These are phyloP conservation scores for Pangasius djambal DNA, from an alignment of 2,797 vertebrate species.

Conservation along the genomic window DNA sequence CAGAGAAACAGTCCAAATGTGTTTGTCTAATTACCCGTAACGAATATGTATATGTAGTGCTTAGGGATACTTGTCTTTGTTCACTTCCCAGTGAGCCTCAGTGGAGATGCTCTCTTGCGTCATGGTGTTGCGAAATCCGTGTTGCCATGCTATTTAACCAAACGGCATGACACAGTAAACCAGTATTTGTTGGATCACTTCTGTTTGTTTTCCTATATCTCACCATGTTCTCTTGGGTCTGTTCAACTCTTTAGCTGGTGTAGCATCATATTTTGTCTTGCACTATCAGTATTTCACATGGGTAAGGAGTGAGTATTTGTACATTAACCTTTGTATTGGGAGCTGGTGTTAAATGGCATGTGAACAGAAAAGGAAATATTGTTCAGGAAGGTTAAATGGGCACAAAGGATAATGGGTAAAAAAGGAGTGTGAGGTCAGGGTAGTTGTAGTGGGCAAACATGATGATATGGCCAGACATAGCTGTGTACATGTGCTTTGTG, in stretches of 20 bases:
- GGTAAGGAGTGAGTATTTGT: constrained; percentile 33
- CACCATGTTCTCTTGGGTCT: constrained; percentile 9
- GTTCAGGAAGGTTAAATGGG: constrained; percentile 28
- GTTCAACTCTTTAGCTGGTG: constrained; percentile 23
- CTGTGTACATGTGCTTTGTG: constrained; percentile 25
- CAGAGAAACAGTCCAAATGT: neutral
- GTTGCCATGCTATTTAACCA: constrained; percentile 25
- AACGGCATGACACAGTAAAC: neutral
- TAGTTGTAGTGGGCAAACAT: constrained; percentile 53
- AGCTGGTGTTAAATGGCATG: constrained; percentile 52
- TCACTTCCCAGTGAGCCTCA: neutral
- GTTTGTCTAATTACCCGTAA: neutral
- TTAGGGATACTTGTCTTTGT: neutral
- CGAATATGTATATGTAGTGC: neutral
- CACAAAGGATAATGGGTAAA: constrained; percentile 12
- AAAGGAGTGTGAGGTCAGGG: constrained; percentile 64
- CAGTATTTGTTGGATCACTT: neutral
- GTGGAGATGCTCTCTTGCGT: neutral
- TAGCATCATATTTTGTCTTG: constrained; percentile 41
- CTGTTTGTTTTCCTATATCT: neutral
- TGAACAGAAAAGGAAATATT: constrained; percentile 45
- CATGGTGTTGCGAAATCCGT: neutral
- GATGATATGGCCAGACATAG: constrained; percentile 18
- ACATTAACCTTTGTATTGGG: constrained; percentile 51
- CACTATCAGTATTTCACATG: constrained; percentile 30